Conservation (phyloP, 1,140 invertebrate genomes). For the Apis florea region DNA sequence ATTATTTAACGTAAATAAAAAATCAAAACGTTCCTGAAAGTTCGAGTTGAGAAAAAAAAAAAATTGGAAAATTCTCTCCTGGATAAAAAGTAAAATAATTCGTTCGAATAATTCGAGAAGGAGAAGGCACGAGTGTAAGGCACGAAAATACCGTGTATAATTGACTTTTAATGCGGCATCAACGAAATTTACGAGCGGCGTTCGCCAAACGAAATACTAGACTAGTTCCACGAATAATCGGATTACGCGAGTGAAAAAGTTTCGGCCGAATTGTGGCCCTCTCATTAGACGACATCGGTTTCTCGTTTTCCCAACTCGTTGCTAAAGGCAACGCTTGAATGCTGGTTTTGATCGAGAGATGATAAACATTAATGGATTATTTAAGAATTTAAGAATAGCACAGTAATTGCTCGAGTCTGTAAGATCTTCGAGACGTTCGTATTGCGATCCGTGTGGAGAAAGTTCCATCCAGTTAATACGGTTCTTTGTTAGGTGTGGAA, state of each 20-base stretch:
- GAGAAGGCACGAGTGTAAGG: constrained; percentile 37
- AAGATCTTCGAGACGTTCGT: too few species aligned
- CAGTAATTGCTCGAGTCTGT: too few species aligned
- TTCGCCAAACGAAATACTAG: constrained; percentile 60
- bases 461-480: neutral
- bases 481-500: neutral
- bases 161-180: constrained; percentile 47
- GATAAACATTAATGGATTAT: too few species aligned
- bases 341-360: too few species aligned
- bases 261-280: constrained; percentile 34
- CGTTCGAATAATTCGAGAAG: constrained; percentile 36
- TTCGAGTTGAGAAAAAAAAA: too few species aligned
- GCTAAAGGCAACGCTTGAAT: too few species aligned
- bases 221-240: constrained; percentile 43
- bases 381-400: too few species aligned
- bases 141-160: constrained; percentile 24
- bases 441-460: neutral
- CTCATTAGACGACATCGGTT: constrained; percentile 22
- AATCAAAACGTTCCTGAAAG: constrained; percentile 38
- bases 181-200: constrained; percentile 52
- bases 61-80: too few species aligned
- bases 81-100: too few species aligned
- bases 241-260: constrained; percentile 49
- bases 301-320: too few species aligned
- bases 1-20: constrained; percentile 72